phyloP scores from a whole-genome alignment of 2,113 vertebrate species.

The Lethenteron reissneri region DNA sequence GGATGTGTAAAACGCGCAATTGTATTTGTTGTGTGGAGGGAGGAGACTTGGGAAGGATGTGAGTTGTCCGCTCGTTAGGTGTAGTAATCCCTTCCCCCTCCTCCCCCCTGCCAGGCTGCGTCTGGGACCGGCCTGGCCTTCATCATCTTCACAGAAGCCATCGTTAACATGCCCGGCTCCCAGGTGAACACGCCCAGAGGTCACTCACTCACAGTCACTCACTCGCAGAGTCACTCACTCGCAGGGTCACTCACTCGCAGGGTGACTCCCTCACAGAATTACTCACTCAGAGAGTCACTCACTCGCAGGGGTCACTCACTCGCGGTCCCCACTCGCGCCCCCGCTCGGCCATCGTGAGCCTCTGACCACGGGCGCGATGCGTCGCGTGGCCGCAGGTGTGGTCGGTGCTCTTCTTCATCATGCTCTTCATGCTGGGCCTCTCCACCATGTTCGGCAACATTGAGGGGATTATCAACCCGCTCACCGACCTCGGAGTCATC shows the following conservation, averaged over 20 bases:
- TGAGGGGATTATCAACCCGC: conserved; percentile 44
- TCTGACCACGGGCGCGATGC: too few relatives aligned
- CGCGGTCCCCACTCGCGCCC: too few relatives aligned
- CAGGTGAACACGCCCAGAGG: conserved; percentile 14
- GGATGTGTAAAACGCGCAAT: not conserved
- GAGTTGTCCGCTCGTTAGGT: not conserved
- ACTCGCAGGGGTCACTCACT: too few relatives aligned
- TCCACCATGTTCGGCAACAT: conserved; percentile 75
- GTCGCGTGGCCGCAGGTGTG: conserved; percentile 19
- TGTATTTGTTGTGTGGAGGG: too few relatives aligned
- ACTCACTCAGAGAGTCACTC: too few relatives aligned
- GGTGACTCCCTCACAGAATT: too few relatives aligned
- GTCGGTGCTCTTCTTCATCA: conserved; percentile 65
- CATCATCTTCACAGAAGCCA: conserved; percentile 53
- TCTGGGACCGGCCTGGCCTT: conserved; percentile 71
- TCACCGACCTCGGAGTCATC: conserved; percentile 32
- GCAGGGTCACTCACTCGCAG: too few relatives aligned
- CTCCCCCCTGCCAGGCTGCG: conserved; percentile 25
- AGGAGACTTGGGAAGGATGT: not conserved
- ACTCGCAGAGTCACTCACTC: too few relatives aligned
- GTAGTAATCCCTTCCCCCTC: not conserved
- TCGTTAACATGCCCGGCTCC: conserved; percentile 50
- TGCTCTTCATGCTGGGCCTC: conserved; percentile 60
- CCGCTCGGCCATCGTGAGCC: too few relatives aligned
- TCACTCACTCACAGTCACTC: too few relatives aligned